These are phyloP conservation scores for Poeciliopsis paucimaculata DNA, from an alignment of 2,797 vertebrate species.

Conservation along the genomic window DNA sequence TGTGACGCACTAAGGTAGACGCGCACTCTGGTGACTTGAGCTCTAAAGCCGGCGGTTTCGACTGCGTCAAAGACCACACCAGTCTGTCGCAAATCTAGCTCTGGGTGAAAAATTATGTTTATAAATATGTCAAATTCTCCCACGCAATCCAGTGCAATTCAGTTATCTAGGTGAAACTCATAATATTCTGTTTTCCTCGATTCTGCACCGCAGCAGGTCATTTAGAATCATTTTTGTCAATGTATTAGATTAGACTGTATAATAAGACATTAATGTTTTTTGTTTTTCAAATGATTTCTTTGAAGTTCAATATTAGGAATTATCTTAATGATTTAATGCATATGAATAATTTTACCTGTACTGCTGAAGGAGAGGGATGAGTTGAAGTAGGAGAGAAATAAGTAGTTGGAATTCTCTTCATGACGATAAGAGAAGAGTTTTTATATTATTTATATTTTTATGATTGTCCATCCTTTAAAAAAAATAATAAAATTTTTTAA, in stretches of 20 bases:
- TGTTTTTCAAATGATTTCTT: neutral
- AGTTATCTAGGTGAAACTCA: neutral
- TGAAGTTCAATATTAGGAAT: neutral
- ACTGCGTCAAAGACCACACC: neutral
- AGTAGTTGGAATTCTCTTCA: neutral
- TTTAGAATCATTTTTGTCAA: conserved; percentile 1
- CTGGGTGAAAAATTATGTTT: neutral
- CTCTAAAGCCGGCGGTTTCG: neutral
- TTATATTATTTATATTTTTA: neutral
- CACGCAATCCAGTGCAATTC: neutral
- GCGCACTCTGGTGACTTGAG: conserved; percentile 3
- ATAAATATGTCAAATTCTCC: neutral
- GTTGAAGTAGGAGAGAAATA: neutral
- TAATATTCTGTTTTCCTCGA: conserved; percentile 1
- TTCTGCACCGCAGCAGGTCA: neutral
- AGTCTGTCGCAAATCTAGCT: neutral
- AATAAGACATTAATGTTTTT: neutral
- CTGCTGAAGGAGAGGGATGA: neutral
- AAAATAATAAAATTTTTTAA: neutral
- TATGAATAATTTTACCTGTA: neutral
- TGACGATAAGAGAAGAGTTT: neutral
- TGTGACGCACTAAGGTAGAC: conserved; percentile 32
- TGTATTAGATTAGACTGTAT: neutral
- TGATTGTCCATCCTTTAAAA: neutral
- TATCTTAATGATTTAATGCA: neutral